Base-by-base conservation (phyloP, 23 tunicate genomes). In the Phallusia fumigata region DNA sequence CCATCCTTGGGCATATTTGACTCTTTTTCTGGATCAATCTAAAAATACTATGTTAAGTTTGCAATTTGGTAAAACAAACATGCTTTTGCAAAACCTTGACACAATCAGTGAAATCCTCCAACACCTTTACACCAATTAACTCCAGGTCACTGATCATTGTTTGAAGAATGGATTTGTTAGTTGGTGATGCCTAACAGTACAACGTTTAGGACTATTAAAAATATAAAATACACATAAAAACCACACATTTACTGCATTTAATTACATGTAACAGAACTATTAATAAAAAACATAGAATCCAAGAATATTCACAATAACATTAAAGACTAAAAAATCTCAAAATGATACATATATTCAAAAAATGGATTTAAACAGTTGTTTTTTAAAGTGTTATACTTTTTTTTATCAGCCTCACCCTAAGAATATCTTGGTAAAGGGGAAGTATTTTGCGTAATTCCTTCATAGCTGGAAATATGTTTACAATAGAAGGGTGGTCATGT, bases 1-100 rank as follows among this genome's bases (percentile, higher is more conserved):
- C 99, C 99, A 81, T 97, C 99, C 33, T 93, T 90, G 12, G 99
- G 99, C 97, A 97, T 90, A 35, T 88, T 88, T 18, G 97, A 96
- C 58, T 95, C 99, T 53, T 90, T 90, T 65, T 87, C 93, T 33
- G 96, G 99, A 74, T 88, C 98, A 34, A 87, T 85, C 90, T 91
- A 53, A 22, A 18, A 30, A 58, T 13, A 58, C 8, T 6, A 24
- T 13, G 8, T 58, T 58, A 6, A 3, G 28, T 24, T 1, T 58
- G 69, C 69, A 58, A 21, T 6, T 21, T 21, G 28, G 28, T 21
- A 22, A 58, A 24, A 1, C 16, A 6, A 58, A 6, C 5, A 16
- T 58, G 26, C 58, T 21, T 1, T 6, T 58, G 28, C 1, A 11
- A 11, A 21, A 88, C 88, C 86, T 84, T 95, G 40, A 95, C 95